Evolutionary conservation across 2,113 vertebrate genomes (phyloP).

Genomic region (Xyrauchen texanus): DNA sequence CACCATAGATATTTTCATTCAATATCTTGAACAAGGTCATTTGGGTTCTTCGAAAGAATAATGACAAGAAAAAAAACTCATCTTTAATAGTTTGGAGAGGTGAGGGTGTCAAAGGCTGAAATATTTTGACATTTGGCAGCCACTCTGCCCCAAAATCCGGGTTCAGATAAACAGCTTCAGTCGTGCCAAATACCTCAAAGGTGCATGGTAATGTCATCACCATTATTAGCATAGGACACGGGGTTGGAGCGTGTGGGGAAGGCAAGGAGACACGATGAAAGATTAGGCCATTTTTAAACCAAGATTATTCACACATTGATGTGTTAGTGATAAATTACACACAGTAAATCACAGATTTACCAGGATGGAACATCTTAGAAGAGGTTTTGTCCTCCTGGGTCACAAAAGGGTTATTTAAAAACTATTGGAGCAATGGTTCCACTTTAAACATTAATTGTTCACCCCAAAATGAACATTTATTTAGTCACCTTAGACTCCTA

Average conservation of each 20-base stretch:
- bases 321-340: conserved; percentile 11
- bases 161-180: conserved; percentile 62
- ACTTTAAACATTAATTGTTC: no score
- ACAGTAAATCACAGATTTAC: conserved; percentile 21
- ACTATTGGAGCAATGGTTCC: not conserved
- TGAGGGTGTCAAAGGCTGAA: conserved; percentile 51
- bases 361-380: not conserved
- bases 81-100: conserved; percentile 45
- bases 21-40: not conserved
- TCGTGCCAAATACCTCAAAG: conserved; percentile 50
- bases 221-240: conserved; percentile 14
- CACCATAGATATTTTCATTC: no score
- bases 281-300: conserved; percentile 21
- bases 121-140: conserved; percentile 54
- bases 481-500: no score
- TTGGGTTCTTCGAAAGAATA: not conserved
- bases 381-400: not conserved
- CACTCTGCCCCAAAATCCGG: conserved; percentile 50
- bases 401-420: not conserved
- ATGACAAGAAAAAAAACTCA: not conserved
- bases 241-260: conserved; percentile 29
- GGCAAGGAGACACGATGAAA: conserved; percentile 36
- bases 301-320: conserved; percentile 18
- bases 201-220: conserved; percentile 70
- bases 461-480: no score